Evolutionary conservation across 2,888 invertebrate species (phyloP).

Genomic region (Julus scandinavius): DNA sequence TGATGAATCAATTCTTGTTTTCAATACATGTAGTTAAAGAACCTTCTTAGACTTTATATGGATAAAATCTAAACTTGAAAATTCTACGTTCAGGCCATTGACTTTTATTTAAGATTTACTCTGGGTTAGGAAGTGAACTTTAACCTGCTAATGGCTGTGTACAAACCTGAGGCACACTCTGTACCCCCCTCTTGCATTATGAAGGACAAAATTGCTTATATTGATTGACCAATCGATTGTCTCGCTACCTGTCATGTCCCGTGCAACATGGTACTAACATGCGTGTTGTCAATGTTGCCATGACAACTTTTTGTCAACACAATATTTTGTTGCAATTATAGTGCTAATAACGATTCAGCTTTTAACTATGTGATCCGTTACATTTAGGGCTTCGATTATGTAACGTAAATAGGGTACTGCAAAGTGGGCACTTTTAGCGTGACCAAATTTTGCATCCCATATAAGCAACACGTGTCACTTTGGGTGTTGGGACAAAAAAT

Average conservation of each 20-base stretch:
- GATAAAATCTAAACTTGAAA: too few relatives aligned
- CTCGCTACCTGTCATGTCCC: background rate
- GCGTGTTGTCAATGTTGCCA: background rate
- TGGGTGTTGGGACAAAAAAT: background rate
- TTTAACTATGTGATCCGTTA: background rate
- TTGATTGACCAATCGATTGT: constrained; percentile 23
- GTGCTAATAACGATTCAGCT: background rate
- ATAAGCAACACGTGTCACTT: constrained; percentile 37
- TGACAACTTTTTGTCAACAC: constrained; percentile 24
- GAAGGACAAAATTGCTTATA: background rate
- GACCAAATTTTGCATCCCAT: background rate
- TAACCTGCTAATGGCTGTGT: background rate
- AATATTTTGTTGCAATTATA: background rate
- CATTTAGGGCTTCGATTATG: background rate
- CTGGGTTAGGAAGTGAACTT: background rate
- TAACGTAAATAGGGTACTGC: background rate
- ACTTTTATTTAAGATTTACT: too few relatives aligned
- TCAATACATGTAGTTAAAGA: too few relatives aligned
- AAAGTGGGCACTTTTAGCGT: background rate
- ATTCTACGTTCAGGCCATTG: too few relatives aligned
- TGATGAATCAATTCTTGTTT: too few relatives aligned
- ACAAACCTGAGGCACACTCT: background rate
- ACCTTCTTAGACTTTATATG: too few relatives aligned
- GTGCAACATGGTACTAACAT: background rate
- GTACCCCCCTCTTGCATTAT: background rate